Evolutionary conservation across 1,140 invertebrate species (phyloP), one percentile per base, ranked within the genome.

Genomic region (Triops longicaudatus): DNA sequence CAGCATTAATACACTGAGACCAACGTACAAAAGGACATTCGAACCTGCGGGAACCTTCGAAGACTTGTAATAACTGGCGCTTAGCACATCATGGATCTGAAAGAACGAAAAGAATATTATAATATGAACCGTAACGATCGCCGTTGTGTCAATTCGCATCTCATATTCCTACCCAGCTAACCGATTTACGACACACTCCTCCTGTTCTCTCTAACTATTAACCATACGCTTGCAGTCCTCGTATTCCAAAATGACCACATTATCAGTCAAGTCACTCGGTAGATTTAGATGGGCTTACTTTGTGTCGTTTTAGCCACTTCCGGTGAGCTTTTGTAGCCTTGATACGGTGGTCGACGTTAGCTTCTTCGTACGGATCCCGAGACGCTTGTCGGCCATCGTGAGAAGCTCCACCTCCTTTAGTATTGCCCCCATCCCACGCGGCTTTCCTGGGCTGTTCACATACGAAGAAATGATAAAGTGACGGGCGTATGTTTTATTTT

Each of bases 251-350:
- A 37, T 7, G 31, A 37, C 2, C 31, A 4, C 31, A 7, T 37
- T 37, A 7, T 37, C 31, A 7, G 31, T 7, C 7, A 37, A 37
- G 31, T 37, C 7, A 37, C 31, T 37, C 31, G 31, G 7, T 4
- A 37, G 31, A 4, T 37, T 37, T 37, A 37, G 2, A 7, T 37
- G 7, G 31, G 31, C 50, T 63, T 22, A 93, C 92, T 87, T 91
- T 87, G 86, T 93, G 93, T 84, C 90, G 88, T 85, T 91, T 91
- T 87, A 92, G 91, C 92, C 92, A 94, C 86, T 90, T 85, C 79
- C 89, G 88, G 83, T 91, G 88, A 31, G 88, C 87, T 80, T 89
- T 88, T 78, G 86, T 86, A 80, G 88, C 88, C 82, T 90, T 90
- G 81, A 86, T 86, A 79, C 88, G 87, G 81, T 88, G 88, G 80